phyloP scores from a whole-genome alignment of 2,888 invertebrate species.

The Thumatha senex region DNA sequence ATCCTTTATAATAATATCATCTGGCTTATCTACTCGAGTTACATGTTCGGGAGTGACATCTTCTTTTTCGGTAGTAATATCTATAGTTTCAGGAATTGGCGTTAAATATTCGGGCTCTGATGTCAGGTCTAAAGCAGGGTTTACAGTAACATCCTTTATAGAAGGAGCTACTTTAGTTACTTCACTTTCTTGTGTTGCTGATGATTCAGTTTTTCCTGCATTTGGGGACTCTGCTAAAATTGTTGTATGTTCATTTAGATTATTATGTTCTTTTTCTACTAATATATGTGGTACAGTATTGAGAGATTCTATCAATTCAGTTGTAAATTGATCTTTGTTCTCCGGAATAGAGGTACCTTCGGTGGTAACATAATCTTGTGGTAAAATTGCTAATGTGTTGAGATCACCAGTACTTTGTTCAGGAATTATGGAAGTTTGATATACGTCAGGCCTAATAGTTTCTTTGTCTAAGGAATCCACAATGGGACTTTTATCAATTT shows the following conservation, averaged over 20 bases:
- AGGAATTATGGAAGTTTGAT: constrained; percentile 16
- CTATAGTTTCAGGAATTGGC: constrained; percentile 6
- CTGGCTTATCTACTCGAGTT: background rate
- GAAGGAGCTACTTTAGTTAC: constrained; percentile 4
- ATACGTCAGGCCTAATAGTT: constrained; percentile 11
- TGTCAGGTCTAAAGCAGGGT: constrained; percentile 3
- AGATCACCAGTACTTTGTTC: constrained; percentile 14
- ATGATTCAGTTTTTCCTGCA: constrained; percentile 14
- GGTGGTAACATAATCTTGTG: constrained; percentile 12
- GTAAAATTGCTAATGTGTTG: constrained; percentile 13
- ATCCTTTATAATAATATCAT: constrained; percentile 9
- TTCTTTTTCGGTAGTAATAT: constrained; percentile 13
- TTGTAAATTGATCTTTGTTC: constrained; percentile 20
- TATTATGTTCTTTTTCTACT: constrained; percentile 20
- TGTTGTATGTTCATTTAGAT: constrained; percentile 12
- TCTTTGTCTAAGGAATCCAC: constrained; percentile 9
- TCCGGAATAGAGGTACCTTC: constrained; percentile 12
- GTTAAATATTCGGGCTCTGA: constrained; percentile 18
- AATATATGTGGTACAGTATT: constrained; percentile 31
- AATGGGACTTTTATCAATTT: constrained; percentile 12
- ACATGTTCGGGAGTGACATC: constrained; percentile 11
- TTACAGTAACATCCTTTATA: constrained; percentile 10
- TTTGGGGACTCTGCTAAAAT: constrained; percentile 11
- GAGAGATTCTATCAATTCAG: constrained; percentile 27
- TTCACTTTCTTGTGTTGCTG: constrained; percentile 8